These are phyloP conservation scores for Trichopria drosophilae DNA, from an alignment of 2,888 invertebrate species.

Conservation along the genomic window DNA sequence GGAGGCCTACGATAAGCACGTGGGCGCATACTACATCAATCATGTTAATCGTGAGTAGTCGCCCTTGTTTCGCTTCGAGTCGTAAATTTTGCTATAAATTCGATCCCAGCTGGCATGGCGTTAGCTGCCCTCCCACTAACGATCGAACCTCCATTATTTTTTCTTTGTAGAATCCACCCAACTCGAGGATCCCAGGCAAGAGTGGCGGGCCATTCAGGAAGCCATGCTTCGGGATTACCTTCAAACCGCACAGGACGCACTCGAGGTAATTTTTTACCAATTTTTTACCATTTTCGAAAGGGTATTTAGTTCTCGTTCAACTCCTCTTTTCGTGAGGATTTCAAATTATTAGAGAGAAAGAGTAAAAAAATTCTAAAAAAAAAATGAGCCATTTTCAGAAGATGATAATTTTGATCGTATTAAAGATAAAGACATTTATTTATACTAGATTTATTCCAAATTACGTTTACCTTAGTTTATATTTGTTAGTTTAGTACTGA, in stretches of 20 bases:
- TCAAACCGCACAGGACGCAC: conserved; percentile 90
- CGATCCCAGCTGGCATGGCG: background rate
- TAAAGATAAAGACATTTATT: no score
- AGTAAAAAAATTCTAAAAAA: background rate
- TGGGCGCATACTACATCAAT: conserved; percentile 95
- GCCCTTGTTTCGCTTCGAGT: conserved; percentile 8
- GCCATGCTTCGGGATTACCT: conserved; percentile 96
- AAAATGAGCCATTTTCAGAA: background rate
- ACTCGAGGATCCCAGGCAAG: conserved; percentile 92
- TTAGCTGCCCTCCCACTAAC: background rate
- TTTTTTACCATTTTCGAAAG: no score
- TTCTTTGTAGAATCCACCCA: conserved; percentile 84
- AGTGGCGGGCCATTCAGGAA: conserved; percentile 96
- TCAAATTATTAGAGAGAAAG: no score
- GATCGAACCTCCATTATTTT: conserved; percentile 8
- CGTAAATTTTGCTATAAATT: background rate
- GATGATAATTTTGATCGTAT: no score
- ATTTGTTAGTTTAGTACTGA: no score
- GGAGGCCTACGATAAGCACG: conserved; percentile 89
- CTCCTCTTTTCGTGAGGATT: no score
- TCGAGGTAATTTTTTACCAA: conserved; percentile 77
- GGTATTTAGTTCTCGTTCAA: no score
- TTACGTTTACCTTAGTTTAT: no score
- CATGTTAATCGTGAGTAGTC: conserved; percentile 91
- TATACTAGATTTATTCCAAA: no score